Evolutionary conservation across 2,113 vertebrate species (phyloP).

Genomic region (Pontoporia blainvillei): DNA sequence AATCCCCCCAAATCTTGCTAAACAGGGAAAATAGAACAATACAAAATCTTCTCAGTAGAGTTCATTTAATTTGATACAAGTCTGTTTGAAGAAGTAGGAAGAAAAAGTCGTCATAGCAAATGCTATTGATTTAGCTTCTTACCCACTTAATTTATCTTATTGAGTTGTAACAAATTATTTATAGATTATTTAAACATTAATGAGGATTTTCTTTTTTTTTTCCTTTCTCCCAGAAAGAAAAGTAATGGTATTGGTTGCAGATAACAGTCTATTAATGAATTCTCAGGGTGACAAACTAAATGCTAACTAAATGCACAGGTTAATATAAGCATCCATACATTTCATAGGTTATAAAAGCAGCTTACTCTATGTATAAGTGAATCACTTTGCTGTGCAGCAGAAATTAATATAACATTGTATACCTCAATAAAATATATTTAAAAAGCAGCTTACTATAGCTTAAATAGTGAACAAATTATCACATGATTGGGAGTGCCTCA

Average conservation of each 20-base stretch:
- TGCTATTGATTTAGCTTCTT: background rate
- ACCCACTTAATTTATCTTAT: constrained; percentile 4
- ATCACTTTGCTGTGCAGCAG: background rate
- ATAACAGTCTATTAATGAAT: background rate
- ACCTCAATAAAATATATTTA: background rate
- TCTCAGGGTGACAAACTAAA: background rate
- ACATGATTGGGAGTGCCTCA: background rate
- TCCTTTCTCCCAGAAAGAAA: background rate
- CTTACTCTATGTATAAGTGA: background rate
- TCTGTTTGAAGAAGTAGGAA: background rate
- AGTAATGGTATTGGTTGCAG: background rate
- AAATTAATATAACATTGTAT: background rate
- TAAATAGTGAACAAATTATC: background rate
- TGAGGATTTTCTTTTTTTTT: background rate
- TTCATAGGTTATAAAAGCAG: background rate
- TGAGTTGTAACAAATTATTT: background rate
- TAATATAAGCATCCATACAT: background rate
- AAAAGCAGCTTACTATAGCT: background rate
- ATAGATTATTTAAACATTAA: background rate
- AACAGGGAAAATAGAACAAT: background rate
- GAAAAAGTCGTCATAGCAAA: background rate
- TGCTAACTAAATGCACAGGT: background rate
- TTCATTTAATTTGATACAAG: background rate
- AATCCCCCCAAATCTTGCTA: background rate
- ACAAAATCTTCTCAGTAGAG: background rate